Percentiles rank a stretch among this genome's conserved stretches.
Conservation (phyloP, 2,113 vertebrate species). For the Numida meleagris region DNA sequence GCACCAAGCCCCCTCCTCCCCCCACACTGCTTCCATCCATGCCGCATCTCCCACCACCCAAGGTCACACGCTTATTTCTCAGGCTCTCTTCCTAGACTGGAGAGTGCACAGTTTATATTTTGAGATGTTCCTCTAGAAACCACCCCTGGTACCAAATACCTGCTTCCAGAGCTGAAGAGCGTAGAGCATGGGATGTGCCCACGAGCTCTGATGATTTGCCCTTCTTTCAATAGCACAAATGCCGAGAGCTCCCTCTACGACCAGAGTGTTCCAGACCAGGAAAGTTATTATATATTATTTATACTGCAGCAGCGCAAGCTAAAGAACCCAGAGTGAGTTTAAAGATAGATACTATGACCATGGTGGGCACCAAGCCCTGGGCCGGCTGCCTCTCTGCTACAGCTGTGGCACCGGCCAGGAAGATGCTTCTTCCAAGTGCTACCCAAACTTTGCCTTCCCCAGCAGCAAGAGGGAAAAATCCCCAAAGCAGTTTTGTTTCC, state of each 20-base stretch:
- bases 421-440: neutral
- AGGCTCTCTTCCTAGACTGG: neutral
- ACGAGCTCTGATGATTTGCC: accelerated
- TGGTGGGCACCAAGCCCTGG: neutral
- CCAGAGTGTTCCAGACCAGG: neutral
- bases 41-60: too few relatives aligned
- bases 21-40: too few relatives aligned
- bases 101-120: neutral
- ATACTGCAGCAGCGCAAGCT: neutral
- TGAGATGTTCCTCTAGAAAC: neutral
- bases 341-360: neutral
- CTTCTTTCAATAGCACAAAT: neutral
- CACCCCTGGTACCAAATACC: neutral
- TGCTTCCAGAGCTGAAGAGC: neutral
- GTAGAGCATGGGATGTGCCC: neutral
- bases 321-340: neutral
- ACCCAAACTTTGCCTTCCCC: neutral
- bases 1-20: too few relatives aligned
- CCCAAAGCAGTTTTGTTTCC: neutral
- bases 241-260: neutral
- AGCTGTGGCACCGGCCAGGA: neutral
- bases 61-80: neutral
- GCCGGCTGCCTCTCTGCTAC: neutral
- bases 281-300: neutral
- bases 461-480: neutral